These are phyloP conservation scores for Callosobruchus maculatus DNA, from an alignment of 2,888 invertebrate genomes.

Conservation along the genomic window DNA sequence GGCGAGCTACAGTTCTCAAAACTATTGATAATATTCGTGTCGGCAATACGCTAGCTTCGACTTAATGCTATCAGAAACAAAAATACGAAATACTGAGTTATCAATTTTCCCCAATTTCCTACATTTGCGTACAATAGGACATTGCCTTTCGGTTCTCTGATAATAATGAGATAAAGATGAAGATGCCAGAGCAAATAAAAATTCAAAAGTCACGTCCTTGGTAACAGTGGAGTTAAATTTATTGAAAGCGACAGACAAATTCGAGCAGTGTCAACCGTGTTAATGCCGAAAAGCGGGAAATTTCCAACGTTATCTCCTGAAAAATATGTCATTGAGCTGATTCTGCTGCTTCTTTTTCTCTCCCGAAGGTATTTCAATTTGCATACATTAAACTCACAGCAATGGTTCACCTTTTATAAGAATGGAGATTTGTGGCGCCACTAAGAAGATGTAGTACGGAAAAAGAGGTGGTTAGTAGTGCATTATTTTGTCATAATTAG, in stretches of 20 bases:
- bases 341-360: neutral
- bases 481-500: too few species aligned
- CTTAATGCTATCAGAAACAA: too few species aligned
- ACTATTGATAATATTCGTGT: too few species aligned
- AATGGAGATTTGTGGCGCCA: neutral
- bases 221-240: neutral
- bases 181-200: neutral
- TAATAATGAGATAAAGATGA: neutral
- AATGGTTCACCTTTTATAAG: neutral
- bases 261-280: neutral
- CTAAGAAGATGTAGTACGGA: neutral
- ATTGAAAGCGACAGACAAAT: neutral
- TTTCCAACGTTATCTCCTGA: neutral
- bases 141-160: too few species aligned
- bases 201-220: neutral
- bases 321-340: neutral
- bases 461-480: neutral
- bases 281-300: neutral
- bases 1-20: too few species aligned
- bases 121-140: too few species aligned
- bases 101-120: too few species aligned
- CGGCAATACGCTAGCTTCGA: too few species aligned
- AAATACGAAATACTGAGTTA: too few species aligned
- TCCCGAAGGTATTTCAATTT: neutral
- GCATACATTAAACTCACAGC: neutral